Evolutionary conservation across 1,140 invertebrate species (phyloP), one percentile per base, ranked within the genome.

Genomic region (Nomia melanderi): DNA sequence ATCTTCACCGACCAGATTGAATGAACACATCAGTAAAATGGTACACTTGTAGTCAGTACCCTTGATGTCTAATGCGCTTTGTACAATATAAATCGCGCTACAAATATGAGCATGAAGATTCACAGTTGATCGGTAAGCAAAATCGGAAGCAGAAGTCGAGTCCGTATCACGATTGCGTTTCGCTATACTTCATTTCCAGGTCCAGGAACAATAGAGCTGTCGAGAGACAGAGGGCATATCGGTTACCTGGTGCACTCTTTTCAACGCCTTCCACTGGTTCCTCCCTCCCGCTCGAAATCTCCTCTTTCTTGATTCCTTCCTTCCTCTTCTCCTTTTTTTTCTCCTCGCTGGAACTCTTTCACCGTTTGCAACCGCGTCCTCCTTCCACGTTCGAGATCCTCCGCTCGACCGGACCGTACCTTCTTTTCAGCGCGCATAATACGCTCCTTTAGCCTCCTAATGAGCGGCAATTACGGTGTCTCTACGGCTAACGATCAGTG

Each of bases 401-500:
- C 25, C 64, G 27, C 62, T 31, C 53, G 44, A 54, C 27, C 33
- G 33, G 41, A 50, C 77, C n/a, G 60, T 75, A 69, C 66, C 73
- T 79, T 84, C 82, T 80, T 86, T 83, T 88, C 86, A 86, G 50
- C 75, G 64, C 77, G 72, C 72, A 88, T 87, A 88, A 83, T 86
- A 81, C 79, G 79, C 76, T 83, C 82, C 79, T 87, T 87, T 85
- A 72, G 78, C 67, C 78, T 71, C 79, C 79, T 88, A 88, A 88
- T 87, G 86, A 88, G 87, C 79, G 82, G 81, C 79, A 84, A 88
- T 88, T 87, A 88, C 82, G 76, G 81, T 79, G 82, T 84, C 80
- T 87, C 84, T 82, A 78, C 84, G 84, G 57, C 69, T 87, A 87
- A 85, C 81, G 82, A 87, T 87, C 82, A 76, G 70, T 78, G 71